Percentiles rank a stretch among this genome's conserved stretches.
phyloP scores from a whole-genome alignment of 2,888 invertebrate species.

The Frankliniella fusca region DNA sequence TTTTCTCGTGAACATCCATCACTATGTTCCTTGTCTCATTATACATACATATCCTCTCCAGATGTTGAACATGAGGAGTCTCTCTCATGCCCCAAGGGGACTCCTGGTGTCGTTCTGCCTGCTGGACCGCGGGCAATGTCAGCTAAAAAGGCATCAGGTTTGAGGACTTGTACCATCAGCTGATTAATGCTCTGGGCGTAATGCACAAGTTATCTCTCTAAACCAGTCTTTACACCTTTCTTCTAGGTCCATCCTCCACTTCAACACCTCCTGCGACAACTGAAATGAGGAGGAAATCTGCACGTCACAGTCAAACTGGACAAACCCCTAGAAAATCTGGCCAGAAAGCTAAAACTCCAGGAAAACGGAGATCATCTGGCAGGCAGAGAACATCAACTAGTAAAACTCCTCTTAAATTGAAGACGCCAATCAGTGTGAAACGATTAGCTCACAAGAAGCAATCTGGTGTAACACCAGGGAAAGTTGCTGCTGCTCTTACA shows the following conservation, averaged over 20 bases:
- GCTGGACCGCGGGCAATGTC: neutral
- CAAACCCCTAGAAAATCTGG: neutral
- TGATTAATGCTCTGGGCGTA: neutral
- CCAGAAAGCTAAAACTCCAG: neutral
- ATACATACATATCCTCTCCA: neutral
- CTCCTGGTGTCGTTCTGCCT: neutral
- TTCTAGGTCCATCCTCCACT: neutral
- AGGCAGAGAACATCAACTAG: neutral
- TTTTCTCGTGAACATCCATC: neutral
- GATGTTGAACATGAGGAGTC: constrained; percentile 7
- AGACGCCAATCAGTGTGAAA: neutral
- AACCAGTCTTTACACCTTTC: neutral
- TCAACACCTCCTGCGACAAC: neutral
- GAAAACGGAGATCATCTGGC: neutral
- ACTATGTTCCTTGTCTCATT: neutral
- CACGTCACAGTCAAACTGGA: neutral
- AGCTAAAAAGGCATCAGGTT: constrained; percentile 1
- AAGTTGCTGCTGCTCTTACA: neutral
- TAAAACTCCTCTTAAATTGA: neutral
- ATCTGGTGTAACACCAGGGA: neutral
- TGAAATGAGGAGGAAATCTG: neutral
- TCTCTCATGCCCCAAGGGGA: neutral
- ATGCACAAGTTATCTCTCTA: neutral
- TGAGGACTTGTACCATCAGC: neutral
- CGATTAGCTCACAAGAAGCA: neutral